These are phyloP conservation scores for Tangachromis dhanisi DNA, from an alignment of 2,113 vertebrate genomes.

Conservation along the genomic window DNA sequence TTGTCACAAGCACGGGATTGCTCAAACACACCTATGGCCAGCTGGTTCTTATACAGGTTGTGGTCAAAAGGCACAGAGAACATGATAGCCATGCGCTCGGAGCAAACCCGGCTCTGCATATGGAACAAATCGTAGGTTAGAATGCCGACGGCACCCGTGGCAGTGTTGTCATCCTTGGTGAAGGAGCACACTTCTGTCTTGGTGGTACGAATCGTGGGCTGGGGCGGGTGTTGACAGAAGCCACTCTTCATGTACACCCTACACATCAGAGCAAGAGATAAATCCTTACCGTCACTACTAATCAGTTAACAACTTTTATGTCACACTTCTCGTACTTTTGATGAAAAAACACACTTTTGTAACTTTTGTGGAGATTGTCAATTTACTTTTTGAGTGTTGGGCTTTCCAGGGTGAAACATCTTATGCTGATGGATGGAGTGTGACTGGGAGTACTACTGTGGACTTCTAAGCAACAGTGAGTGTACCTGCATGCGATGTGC, in stretches of 20 bases:
- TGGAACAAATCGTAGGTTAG: conserved; percentile 71
- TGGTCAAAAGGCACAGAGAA: conserved; percentile 68
- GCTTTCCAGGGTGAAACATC: conserved; percentile 21
- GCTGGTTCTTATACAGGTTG: conserved; percentile 57
- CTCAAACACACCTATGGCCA: conserved; percentile 55
- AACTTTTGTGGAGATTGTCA: conserved; percentile 35
- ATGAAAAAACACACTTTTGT: background rate
- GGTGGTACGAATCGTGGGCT: conserved; percentile 47
- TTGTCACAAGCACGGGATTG: conserved; percentile 49
- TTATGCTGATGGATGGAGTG: conserved; percentile 64
- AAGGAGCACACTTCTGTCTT: conserved; percentile 66
- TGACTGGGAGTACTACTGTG: conserved; percentile 45
- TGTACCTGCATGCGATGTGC: conserved; percentile 58
- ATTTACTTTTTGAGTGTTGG: conserved; percentile 26
- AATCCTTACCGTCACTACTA: background rate
- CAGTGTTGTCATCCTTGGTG: conserved; percentile 62
- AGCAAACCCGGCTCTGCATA: conserved; percentile 32
- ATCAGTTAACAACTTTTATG: background rate
- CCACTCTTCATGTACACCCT: conserved; percentile 68
- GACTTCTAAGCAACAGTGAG: conserved; percentile 60
- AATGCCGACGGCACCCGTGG: conserved; percentile 57
- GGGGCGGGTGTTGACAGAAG: conserved; percentile 58
- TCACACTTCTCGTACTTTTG: background rate
- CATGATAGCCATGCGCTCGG: conserved; percentile 59
- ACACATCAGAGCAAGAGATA: background rate